Conservation (phyloP, 1,140 invertebrate species). For the Kradibia gibbosae region DNA sequence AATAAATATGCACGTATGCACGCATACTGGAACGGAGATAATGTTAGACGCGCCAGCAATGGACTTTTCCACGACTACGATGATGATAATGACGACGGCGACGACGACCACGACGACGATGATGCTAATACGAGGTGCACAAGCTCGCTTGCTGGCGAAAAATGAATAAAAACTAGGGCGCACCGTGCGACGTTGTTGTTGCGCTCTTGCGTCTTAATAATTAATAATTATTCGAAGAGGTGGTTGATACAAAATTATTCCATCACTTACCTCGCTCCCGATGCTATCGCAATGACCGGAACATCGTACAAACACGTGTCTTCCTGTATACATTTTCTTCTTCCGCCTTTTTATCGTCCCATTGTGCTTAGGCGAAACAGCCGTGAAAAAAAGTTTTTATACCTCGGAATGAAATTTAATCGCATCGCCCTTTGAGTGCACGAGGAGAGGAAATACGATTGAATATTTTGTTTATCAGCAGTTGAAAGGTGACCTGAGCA, state of each 20-base stretch:
- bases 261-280: not conserved
- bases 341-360: not conserved
- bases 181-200: not conserved
- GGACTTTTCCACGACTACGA: slow-evolving; percentile 9
- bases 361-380: too few species aligned
- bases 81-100: too few species aligned
- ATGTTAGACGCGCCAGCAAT: not conserved
- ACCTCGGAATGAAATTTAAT: not conserved
- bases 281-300: not conserved
- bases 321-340: not conserved
- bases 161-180: not conserved
- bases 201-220: not conserved
- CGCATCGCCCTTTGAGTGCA: not conserved
- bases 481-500: not conserved
- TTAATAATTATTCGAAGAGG: not conserved
- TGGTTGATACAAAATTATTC: too few species aligned
- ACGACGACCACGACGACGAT: too few species aligned
- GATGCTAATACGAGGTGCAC: too few species aligned
- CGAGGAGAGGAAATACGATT: not conserved
- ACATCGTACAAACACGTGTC: not conserved
- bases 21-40: not conserved
- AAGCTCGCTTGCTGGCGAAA: too few species aligned
- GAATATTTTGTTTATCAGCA: not conserved
- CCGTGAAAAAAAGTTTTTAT: too few species aligned
- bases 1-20: too few species aligned